Evolutionary conservation across 1,140 invertebrate species (phyloP).

Genomic region (Magallana gigas): DNA sequence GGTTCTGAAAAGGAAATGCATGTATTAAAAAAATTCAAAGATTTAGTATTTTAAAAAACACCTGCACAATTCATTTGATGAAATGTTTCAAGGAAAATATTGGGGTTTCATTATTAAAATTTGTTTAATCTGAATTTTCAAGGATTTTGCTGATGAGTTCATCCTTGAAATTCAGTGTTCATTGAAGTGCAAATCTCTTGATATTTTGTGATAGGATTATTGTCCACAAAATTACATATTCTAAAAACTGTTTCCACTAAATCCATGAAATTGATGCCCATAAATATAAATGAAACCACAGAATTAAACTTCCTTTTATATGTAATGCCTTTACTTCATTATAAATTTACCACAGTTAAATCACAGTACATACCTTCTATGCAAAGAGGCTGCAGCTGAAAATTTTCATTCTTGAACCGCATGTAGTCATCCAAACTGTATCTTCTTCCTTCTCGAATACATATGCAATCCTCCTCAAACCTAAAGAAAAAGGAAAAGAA

Average conservation of each 20-base stretch:
- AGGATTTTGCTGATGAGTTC: neutral
- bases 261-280: no score
- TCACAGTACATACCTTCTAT: neutral
- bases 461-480: conserved; percentile 12
- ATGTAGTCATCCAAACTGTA: neutral
- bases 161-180: no score
- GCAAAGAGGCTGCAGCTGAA: conserved; percentile 20
- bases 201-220: no score
- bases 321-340: neutral
- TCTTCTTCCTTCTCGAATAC: neutral
- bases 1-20: conserved; percentile 22
- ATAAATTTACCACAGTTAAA: no score
- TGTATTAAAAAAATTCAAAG: neutral
- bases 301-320: neutral
- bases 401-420: neutral
- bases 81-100: neutral
- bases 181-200: no score
- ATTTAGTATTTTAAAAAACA: no score
- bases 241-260: no score
- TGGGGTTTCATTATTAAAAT: neutral
- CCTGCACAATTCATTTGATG: no score
- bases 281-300: no score
- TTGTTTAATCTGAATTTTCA: neutral
- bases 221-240: no score
- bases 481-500: neutral